Evolutionary conservation across 2,113 vertebrate genomes (phyloP).

Genomic region (Scatophagus argus): DNA sequence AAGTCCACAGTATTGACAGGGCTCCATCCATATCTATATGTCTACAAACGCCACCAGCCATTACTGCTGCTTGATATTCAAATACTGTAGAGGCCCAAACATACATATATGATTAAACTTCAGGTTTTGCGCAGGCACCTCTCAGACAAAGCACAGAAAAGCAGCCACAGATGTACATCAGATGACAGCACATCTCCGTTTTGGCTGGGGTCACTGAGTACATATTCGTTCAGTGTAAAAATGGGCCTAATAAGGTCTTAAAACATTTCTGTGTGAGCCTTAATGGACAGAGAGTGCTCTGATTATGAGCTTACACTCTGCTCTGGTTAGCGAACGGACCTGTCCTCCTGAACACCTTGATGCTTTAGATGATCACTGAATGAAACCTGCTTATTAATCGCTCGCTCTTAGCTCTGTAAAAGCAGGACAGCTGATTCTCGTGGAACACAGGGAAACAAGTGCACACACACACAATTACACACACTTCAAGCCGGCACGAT

Average conservation of each 20-base stretch:
- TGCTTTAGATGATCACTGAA: slow-evolving; percentile 46
- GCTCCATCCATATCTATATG: slow-evolving; percentile 69
- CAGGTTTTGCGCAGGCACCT: neutral
- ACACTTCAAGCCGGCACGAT: slow-evolving; percentile 27
- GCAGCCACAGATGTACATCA: slow-evolving; percentile 12
- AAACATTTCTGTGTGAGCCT: slow-evolving; percentile 50
- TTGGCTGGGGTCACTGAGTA: slow-evolving; percentile 25
- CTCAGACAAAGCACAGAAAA: neutral
- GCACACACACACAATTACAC: slow-evolving; percentile 4
- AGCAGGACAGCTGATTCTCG: slow-evolving; percentile 9
- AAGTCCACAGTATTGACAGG: slow-evolving; percentile 70
- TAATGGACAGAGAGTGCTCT: slow-evolving; percentile 77
- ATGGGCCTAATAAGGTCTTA: slow-evolving; percentile 62
- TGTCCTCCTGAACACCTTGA: slow-evolving; percentile 41
- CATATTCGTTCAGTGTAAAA: slow-evolving; percentile 45
- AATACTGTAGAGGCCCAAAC: slow-evolving; percentile 24
- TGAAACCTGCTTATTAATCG: slow-evolving; percentile 45
- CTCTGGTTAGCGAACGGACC: slow-evolving; percentile 44
- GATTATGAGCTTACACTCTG: slow-evolving; percentile 56
- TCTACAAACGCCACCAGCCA: slow-evolving; percentile 52
- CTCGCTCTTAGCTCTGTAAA: slow-evolving; percentile 40
- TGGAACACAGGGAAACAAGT: slow-evolving; percentile 11
- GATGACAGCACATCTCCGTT: slow-evolving; percentile 28
- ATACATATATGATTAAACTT: slow-evolving; percentile 10
- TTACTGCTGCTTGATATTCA: slow-evolving; percentile 55